Conservation (phyloP, 2,113 vertebrate species). For the Tympanuchus pallidicinctus region DNA sequence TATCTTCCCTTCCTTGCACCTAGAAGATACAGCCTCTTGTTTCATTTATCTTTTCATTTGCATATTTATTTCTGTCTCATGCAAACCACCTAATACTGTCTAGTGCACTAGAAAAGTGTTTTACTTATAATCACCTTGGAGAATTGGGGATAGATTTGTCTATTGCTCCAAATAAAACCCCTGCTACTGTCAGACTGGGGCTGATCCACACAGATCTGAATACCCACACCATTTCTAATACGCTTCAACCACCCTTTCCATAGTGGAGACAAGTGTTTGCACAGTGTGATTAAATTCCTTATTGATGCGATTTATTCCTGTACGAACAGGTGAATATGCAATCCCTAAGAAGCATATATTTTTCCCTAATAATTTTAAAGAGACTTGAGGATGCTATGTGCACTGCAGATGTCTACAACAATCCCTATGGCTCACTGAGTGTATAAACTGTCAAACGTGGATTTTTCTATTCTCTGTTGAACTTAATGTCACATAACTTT, state of each 20-base stretch:
- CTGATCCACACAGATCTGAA: neutral
- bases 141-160: neutral
- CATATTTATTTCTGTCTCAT: neutral
- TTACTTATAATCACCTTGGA: neutral
- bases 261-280: neutral
- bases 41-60: neutral
- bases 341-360: neutral
- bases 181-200: neutral
- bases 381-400: neutral
- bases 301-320: neutral
- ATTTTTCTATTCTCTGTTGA: neutral
- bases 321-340: neutral
- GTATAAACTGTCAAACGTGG: neutral
- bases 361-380: neutral
- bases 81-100: neutral
- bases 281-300: neutral
- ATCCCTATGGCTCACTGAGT: rapidly evolving
- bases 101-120: neutral
- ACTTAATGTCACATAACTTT: neutral
- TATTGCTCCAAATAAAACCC: neutral
- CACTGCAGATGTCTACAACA: neutral
- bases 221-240: neutral
- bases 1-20: neutral
- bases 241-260: neutral
- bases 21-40: neutral